Base-by-base conservation (phyloP, 2,113 vertebrate species). In the Crypturellus undulatus region DNA sequence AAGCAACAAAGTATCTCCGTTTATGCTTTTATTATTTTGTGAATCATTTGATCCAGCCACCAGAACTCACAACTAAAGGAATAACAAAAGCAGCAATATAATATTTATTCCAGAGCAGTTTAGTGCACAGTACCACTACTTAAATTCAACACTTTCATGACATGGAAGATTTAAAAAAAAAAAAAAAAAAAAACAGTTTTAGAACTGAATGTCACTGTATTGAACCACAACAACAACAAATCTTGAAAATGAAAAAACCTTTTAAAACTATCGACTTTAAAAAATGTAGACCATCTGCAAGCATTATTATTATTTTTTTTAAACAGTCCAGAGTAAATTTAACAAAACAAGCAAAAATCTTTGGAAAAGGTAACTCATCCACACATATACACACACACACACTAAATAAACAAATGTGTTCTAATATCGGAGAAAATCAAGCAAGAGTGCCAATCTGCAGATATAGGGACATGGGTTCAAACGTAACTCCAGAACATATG, bases 31-130 rank as follows among this genome's bases (percentile, higher is more conserved):
- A 77, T 17, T 83, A 45, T 30, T 94, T 77, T 78, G 17, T 43
- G 10, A 75, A 89, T 77, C 3, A 0, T 77, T 20, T 36, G 52
- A 59, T 68, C 30, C 86, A 45, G 68, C 79, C 59, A 88, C 52
- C 62, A 88, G 76, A 85, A 79, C 62, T 79, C 52, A 24, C 56
- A 82, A 68, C 20, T 52, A 88, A 59, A 85, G 59, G 58, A 91
- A 3, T n/a, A 52, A 77, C 14, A 58, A 7, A 78, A 65, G 78
- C 25, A 71, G 42, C 18, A 25, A 24, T 25, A 11, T 56, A 28
- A 32, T 68, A 49, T 58, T 86, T 81, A 47, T 26, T 76, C n/a
- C 40, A 7, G 13, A 69, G 63, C 56, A 49, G 49, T 49, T 24
- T 49, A 22, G 20, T 24, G 30, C 20, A 24, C 56, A 81, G 38